Evolutionary conservation across 2,113 vertebrate genomes (phyloP), one percentile per base, ranked within the genome.

Genomic region (Abramis brama): DNA sequence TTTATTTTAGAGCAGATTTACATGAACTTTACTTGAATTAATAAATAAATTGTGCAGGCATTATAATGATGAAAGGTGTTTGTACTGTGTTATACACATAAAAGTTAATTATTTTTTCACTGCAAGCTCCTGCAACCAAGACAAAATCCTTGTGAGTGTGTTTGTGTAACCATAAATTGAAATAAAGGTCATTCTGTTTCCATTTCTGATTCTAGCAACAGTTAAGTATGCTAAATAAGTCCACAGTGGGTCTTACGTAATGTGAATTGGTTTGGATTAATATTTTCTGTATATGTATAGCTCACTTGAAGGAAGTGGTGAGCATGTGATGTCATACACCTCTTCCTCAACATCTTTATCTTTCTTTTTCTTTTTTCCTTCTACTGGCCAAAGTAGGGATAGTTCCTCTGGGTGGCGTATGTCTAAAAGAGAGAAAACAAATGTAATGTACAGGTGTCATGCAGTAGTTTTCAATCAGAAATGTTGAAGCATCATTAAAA

Each of bases 351-450:
- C 88, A 0, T 75, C 94, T 87, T 94, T 94, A 13, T 94, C 93
- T 52, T 94, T 95, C 88, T 92, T 93, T 85, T 94, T 95, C 88
- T 95, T 95, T 86, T 95, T 95, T 45, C 92, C 94, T 75, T 95
- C 94, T 0, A 90, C 91, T 1, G 92, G 91, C 25, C 91, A 90
- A 13, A 96, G 90, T 64, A 96, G 91, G 0, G 96, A 96, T 21
- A 96, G 90, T 87, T 96, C 96, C 87, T 96, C 96, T 0, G 94
- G 93, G 55, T 93, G 94, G 6, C 95, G 94, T 66, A 96, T 94
- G 33, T 70, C 66, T 70, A 21, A 70, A 70, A 8, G 17, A 70
- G 33, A 70, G 30, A 68, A 47, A 57, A 85, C 43, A 79, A 36
- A 85, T 23, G 17, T 15, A 12, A 52, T 5, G 4, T 52, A 17